These are phyloP conservation scores for Bombus huntii DNA, from an alignment of 1,140 invertebrate species.

Conservation along the genomic window DNA sequence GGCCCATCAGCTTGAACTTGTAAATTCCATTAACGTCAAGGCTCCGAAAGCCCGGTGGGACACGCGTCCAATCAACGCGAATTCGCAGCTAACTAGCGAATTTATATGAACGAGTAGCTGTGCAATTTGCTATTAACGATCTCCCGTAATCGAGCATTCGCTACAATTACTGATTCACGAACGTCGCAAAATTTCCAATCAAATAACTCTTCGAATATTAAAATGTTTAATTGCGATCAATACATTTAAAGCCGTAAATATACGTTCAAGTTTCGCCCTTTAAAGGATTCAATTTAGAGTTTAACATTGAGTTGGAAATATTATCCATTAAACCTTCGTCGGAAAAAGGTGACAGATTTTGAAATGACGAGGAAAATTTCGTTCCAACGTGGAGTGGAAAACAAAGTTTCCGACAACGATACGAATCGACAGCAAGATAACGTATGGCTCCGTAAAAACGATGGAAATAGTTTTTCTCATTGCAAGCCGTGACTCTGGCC, in stretches of 20 bases:
- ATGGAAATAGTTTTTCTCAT: background rate
- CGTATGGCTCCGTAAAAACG: background rate
- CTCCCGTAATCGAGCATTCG: constrained; percentile 25
- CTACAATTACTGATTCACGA: constrained; percentile 23
- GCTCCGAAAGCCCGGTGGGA: constrained; percentile 40
- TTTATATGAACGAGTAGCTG: constrained; percentile 49
- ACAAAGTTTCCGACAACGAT: background rate
- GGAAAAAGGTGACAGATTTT: background rate
- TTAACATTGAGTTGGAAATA: background rate
- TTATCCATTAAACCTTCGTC: background rate
- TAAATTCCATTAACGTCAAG: constrained; percentile 64
- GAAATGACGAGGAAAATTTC: background rate
- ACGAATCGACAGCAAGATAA: background rate
- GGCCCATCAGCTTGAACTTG: constrained; percentile 43
- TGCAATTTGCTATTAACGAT: constrained; percentile 53
- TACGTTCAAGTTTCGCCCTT: too few species aligned
- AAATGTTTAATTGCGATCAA: background rate
- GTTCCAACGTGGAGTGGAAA: background rate
- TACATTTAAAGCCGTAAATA: too few species aligned
- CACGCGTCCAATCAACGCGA: constrained; percentile 57
- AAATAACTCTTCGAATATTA: background rate
- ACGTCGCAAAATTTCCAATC: background rate
- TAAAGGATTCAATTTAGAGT: too few species aligned
- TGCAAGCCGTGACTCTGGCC: background rate
- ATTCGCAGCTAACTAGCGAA: constrained; percentile 57